A percentile compares a stretch with the other conserved stretches of the same genome.
Evolutionary conservation across 2,888 invertebrate genomes (phyloP).

Genomic region (Clostera curtula): DNA sequence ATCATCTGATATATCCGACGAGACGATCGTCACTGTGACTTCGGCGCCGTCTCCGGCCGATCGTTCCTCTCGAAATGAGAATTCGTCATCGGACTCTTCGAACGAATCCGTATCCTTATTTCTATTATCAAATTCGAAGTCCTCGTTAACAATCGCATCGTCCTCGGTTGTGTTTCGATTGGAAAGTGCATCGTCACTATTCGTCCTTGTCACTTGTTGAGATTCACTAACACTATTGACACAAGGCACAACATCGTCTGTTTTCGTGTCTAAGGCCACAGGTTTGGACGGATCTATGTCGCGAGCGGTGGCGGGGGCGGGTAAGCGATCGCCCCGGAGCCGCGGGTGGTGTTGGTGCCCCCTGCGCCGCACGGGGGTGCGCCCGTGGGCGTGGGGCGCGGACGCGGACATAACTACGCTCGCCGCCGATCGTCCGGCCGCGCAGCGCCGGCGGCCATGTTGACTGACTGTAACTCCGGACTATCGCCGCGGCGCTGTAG

Average conservation of each 20-base stretch:
- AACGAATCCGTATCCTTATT: slow-evolving; percentile 44
- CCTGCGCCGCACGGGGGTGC: slow-evolving; percentile 78
- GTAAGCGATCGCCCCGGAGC: slow-evolving; percentile 74
- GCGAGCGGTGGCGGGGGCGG: slow-evolving; percentile 56
- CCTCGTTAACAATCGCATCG: slow-evolving; percentile 53
- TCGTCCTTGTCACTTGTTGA: slow-evolving; percentile 72
- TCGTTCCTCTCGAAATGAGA: slow-evolving; percentile 58
- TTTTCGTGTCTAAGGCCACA: slow-evolving; percentile 62
- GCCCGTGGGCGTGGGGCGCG: slow-evolving; percentile 74
- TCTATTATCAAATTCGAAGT: slow-evolving; percentile 53
- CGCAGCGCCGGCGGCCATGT: slow-evolving; percentile 77
- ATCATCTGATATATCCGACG: slow-evolving; percentile 72
- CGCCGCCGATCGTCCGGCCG: slow-evolving; percentile 60
- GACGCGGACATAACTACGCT: slow-evolving; percentile 74
- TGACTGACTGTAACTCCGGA: slow-evolving; percentile 54
- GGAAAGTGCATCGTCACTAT: slow-evolving; percentile 74
- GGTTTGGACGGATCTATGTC: slow-evolving; percentile 60
- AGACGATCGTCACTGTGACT: slow-evolving; percentile 37
- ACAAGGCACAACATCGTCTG: slow-evolving; percentile 72
- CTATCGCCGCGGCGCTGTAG: slow-evolving; percentile 52
- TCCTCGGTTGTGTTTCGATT: slow-evolving; percentile 57
- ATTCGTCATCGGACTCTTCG: slow-evolving; percentile 61
- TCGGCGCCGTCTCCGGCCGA: slow-evolving; percentile 67
- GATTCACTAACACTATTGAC: slow-evolving; percentile 74
- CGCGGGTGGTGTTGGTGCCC: slow-evolving; percentile 86